These are phyloP conservation scores for Spinus olivaceus DNA, from an alignment of 2,797 vertebrate genomes.

Conservation along the genomic window DNA sequence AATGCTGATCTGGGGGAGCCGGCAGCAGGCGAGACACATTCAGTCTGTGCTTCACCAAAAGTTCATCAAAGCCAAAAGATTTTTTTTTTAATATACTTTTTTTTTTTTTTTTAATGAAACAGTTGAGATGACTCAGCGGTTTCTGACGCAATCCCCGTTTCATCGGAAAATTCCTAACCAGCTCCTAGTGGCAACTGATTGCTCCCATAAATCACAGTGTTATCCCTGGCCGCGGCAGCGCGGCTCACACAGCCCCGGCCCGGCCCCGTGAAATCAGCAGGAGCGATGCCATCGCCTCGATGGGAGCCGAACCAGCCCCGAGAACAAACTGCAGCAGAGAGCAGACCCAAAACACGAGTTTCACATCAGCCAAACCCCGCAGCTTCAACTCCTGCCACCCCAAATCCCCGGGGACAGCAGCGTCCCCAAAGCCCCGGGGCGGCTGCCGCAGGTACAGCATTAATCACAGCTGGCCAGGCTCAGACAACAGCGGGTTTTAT, in stretches of 20 bases:
- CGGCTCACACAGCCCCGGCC: not conserved
- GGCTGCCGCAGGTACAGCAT: slow-evolving; percentile 13
- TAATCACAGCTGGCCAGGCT: not conserved
- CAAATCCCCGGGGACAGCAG: fast-evolving
- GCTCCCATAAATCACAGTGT: slow-evolving; percentile 58
- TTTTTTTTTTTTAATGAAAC: slow-evolving; percentile 9
- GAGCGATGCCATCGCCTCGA: slow-evolving; percentile 13
- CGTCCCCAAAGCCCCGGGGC: not conserved
- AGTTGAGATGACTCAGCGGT: slow-evolving; percentile 64
- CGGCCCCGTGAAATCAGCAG: slow-evolving; percentile 26
- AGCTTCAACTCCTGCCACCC: not conserved
- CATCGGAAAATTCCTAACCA: slow-evolving; percentile 65
- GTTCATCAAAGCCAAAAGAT: slow-evolving; percentile 20
- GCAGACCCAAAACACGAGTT: not conserved
- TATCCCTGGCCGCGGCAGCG: slow-evolving; percentile 35
- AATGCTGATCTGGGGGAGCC: not conserved
- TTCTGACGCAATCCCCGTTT: slow-evolving; percentile 65
- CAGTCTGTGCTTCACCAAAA: slow-evolving; percentile 14
- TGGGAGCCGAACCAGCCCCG: not conserved
- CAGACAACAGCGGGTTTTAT: slow-evolving; percentile 17
- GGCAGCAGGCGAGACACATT: not conserved
- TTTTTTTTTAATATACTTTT: not conserved
- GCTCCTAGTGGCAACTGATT: slow-evolving; percentile 55
- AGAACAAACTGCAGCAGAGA: not conserved
- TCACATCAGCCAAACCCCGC: not conserved